phyloP scores from a whole-genome alignment of 2,113 vertebrate genomes.

The Crotophaga sulcirostris region DNA sequence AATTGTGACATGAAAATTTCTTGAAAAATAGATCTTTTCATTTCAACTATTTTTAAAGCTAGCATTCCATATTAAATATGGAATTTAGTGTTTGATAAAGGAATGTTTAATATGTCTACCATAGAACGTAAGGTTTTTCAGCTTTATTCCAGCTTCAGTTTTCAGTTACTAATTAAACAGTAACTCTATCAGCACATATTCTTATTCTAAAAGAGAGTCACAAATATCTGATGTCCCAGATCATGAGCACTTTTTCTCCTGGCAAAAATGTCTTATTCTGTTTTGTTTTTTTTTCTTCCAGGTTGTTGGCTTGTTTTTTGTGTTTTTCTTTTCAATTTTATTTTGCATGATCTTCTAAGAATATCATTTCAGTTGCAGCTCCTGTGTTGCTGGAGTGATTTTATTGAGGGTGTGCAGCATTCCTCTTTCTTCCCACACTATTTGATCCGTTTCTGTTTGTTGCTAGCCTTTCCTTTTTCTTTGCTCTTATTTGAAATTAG shows the following conservation, averaged over 20 bases:
- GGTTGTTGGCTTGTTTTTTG: neutral
- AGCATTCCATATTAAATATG: neutral
- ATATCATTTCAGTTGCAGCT: neutral
- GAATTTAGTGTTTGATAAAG: neutral
- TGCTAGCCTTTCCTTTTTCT: constrained; percentile 7
- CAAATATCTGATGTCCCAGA: neutral
- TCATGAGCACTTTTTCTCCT: neutral
- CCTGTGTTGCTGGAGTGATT: neutral
- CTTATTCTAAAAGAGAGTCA: neutral
- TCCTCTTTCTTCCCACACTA: neutral
- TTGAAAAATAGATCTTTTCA: neutral
- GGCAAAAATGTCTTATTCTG: neutral
- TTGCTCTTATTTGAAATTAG: constrained; percentile 19
- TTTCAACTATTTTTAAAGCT: neutral
- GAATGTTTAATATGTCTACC: neutral
- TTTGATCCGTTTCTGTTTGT: neutral
- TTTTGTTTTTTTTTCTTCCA: neutral
- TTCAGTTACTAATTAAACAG: neutral
- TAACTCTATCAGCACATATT: neutral
- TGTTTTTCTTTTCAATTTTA: neutral
- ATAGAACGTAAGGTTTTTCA: neutral
- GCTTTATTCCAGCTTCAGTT: neutral
- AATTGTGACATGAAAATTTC: neutral
- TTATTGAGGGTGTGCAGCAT: neutral
- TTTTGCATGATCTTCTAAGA: neutral